Evolutionary conservation across 2,888 invertebrate genomes (phyloP).

Genomic region (Drosophila putrida): DNA sequence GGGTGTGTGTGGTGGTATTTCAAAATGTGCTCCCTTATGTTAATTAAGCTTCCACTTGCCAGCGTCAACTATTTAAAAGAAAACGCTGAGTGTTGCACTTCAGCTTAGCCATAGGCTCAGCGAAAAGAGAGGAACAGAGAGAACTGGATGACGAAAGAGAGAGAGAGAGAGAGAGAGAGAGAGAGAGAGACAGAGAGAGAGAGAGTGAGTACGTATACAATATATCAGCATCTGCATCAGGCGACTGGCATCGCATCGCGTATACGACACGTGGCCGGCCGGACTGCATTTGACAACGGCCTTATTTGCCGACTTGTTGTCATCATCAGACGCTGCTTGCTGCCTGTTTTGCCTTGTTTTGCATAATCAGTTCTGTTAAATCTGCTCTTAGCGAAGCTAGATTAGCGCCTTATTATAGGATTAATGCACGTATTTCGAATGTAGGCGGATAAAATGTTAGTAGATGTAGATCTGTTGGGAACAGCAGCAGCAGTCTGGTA

Average conservation of each 20-base stretch:
- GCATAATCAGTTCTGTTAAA: constrained; percentile 65
- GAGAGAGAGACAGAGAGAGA: background rate
- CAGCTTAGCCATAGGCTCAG: constrained; percentile 38
- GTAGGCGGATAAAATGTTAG: constrained; percentile 1
- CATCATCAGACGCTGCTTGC: constrained; percentile 7
- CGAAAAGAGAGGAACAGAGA: background rate
- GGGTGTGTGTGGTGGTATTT: constrained; percentile 17
- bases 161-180: background rate
- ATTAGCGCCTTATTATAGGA: constrained; percentile 66
- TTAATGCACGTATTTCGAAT: constrained; percentile 46
- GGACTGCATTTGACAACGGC: constrained; percentile 47
- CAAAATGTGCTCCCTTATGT: constrained; percentile 68
- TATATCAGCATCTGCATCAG: constrained; percentile 21
- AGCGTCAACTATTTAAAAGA: constrained; percentile 71
- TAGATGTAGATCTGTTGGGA: constrained; percentile 25
- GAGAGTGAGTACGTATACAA: constrained; percentile 12
- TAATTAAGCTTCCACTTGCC: constrained; percentile 76
- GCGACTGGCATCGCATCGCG: constrained; percentile 46
- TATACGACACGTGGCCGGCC: constrained; percentile 43
- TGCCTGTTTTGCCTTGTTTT: too few species aligned
- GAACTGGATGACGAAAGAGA: background rate
- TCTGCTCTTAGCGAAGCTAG: constrained; percentile 55
- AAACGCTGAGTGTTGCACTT: constrained; percentile 68
- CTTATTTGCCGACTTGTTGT: constrained; percentile 17
- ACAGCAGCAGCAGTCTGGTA: constrained; percentile 51